Conservation (phyloP, 2,113 vertebrate genomes). For the Stegostoma tigrinum region DNA sequence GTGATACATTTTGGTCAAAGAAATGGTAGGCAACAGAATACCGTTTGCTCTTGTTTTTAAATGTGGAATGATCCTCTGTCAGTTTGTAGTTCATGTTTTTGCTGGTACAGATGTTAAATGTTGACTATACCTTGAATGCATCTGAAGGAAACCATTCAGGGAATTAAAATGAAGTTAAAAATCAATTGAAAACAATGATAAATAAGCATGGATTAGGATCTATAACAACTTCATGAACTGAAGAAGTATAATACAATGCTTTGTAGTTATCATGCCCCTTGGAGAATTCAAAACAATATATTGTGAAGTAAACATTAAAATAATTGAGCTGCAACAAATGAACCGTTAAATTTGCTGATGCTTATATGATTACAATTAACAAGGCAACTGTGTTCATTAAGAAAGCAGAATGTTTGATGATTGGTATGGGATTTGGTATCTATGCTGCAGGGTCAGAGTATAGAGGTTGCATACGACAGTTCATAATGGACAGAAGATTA, state of each 20-base stretch:
- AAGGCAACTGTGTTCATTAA: constrained; percentile 28
- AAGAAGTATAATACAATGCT: background rate
- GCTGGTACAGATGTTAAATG: background rate
- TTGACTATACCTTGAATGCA: background rate
- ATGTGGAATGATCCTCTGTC: background rate
- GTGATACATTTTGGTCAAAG: background rate
- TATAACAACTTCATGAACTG: background rate
- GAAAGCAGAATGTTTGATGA: background rate
- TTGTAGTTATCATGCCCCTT: background rate
- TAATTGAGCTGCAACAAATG: constrained; percentile 16
- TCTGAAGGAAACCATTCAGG: background rate
- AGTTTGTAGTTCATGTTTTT: background rate
- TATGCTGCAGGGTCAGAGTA: background rate
- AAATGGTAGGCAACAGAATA: background rate
- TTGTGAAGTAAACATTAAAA: constrained; percentile 17
- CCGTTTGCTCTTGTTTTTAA: background rate
- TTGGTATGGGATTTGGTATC: constrained; percentile 23
- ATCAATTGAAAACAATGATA: background rate
- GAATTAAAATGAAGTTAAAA: background rate
- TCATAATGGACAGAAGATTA: background rate
- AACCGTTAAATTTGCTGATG: constrained; percentile 32
- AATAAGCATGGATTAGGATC: background rate
- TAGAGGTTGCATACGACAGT: background rate
- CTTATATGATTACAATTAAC: constrained; percentile 18
- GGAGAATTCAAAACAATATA: constrained; percentile 13